Evolutionary conservation across 2,888 invertebrate species (phyloP), one percentile per base, ranked within the genome.

Genomic region (Diarsia mendica): DNA sequence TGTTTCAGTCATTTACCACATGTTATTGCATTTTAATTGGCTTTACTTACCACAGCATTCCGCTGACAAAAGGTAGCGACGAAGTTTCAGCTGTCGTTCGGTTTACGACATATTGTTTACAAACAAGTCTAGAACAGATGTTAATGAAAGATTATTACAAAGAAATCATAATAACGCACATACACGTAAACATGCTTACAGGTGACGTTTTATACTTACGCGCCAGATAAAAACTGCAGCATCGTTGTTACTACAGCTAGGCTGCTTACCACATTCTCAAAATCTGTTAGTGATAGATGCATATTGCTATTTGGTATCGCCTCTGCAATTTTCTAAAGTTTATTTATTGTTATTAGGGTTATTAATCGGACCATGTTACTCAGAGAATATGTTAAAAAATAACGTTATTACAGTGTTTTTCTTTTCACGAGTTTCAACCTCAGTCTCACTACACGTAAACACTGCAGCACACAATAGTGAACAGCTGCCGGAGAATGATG

Each of bases 201-300:
- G 2, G 46, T 58, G 33, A 33, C 15, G 48, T 55, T 75, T 28
- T 61, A 53, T 80, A 97, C 98, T 97, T 97, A 99, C 99, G 97
- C 97, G 95, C 99, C 99, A 78, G 98, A 98, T 87, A 99, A 95
- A 97, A 98, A 99, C 91, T 98, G 98, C 79, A 98, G 94, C 85
- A 98, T 97, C 23, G 98, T 98, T 82, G 98, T 97, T 79, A 98
- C 94, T 66, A 98, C 98, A 55, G 98, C 98, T 82, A 94, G 84
- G 80, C 87, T 89, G 67, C 95, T 93, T 49, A 96, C 86, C 67
- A 93, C 85, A 85, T 90, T 89, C 79, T 90, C 93, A 53, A 88
- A 79, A 71, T 91, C 89, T 64, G 87, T 75, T 83, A 92, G 82
- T 64, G 87, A 75, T 83, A 92, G 82, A 85, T 89, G 63, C 93